Base-by-base conservation (phyloP, 2,113 vertebrate species). In the Barnardius zonarius region DNA sequence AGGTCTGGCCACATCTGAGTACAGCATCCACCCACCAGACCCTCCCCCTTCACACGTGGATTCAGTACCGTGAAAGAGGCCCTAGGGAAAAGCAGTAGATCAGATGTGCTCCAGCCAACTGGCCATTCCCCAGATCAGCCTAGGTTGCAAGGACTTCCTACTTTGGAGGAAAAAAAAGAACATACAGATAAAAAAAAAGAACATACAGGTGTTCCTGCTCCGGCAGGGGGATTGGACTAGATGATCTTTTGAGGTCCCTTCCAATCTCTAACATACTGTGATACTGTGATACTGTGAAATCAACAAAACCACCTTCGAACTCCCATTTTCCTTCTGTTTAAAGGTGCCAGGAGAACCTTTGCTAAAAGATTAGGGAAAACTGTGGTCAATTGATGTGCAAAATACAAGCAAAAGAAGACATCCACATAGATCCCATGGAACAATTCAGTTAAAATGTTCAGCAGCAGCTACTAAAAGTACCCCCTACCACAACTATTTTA, bases 21-120 rank as follows among this genome's bases (percentile, higher is more conserved):
- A 52, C 33, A 59, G 27, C 46, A 79, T 7, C 12, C 52, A 48
- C 18, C 9, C 27, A n/a, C 7, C 31, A 44, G 20, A 28, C 28
- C 30, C 37, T 46, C n/a, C 30, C 22, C 30, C 59, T 62, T 67
- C 0, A 0, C 61, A 54, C 12, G 2, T 7, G n/a, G 52, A 35
- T 49, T 41, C 28, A 19, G 48, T 27, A 12, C 39, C 31, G 27
- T 28, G 16, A 49, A 57, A 55, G 27, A n/a, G 17, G 12, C 13
- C 22, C 18, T 48, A 28, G 6, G 46, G 23, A 49, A 35, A 62
- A 49, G 18, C 27, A 37, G 5, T 13, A 22, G 35, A 13, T 44
- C 31, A 49, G 74, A 13, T 39, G 57, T 59, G 30, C 30, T 57
- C 37, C 57, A 68, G 68, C 62, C 48, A 85, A 18, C 37, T 19